Evolutionary conservation across 30 jellyfish, hydroid and myxozoan genomes (phyloP), one percentile per base, ranked within the genome.

Genomic region (Morbakka virulenta): DNA sequence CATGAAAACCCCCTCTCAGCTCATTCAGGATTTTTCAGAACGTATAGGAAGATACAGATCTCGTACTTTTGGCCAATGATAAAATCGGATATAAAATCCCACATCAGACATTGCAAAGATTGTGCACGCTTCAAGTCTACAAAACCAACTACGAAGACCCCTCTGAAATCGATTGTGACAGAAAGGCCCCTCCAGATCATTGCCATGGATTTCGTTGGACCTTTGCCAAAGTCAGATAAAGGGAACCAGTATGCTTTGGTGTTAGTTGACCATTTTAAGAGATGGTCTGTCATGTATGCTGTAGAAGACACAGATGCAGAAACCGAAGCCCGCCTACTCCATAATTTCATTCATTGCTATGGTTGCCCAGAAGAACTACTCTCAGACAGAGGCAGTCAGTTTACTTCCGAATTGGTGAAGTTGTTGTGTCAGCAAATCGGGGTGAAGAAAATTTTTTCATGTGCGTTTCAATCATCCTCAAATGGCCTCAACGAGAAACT

Each of bases 1-100:
- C n/a, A n/a, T n/a, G n/a, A n/a, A n/a, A n/a, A n/a, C n/a, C n/a
- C n/a, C n/a, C n/a, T n/a, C n/a, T n/a, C n/a, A n/a, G n/a, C n/a
- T n/a, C n/a, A 75, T 27, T 69, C 87, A 75, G 79, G 87, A 20
- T 61, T 75, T 23, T 75, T 9, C 61, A 22, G 87, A 28, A 75
- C 87, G 30, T 75, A 75, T 35, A 28, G 68, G 73, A 74, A 74
- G 48, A 25, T 74, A 51, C n/a, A n/a, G n/a, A n/a, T n/a, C n/a
- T n/a, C n/a, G n/a, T n/a, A n/a, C n/a, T n/a, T n/a, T n/a, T n/a
- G 85, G 85, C 77, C 85, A 2, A 74, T 32, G 25, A 74, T 74
- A 76, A 74, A 74, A 35, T 51, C 1, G 32, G 85, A 74, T 64
- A 74, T 74, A 31, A 74, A 74, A 3, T 21, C 76, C 17, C 63